Evolutionary conservation across 1,140 invertebrate species (phyloP).

Genomic region (Neomicropteryx cornuta): DNA sequence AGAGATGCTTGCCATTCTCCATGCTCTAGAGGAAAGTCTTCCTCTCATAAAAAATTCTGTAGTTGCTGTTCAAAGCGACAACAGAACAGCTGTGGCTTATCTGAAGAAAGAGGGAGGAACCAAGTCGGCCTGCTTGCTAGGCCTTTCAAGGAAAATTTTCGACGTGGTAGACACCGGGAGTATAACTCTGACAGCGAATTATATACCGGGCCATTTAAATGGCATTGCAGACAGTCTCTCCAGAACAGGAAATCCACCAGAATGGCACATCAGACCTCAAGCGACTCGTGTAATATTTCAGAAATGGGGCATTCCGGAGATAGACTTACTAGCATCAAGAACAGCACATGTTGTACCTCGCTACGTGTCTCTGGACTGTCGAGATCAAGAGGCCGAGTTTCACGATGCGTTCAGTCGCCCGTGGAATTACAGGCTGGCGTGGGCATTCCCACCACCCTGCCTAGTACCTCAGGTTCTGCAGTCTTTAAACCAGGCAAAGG

Average conservation of each 20-base stretch:
- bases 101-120: constrained; percentile 16
- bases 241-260: constrained; percentile 6
- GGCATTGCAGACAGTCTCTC: constrained; percentile 15
- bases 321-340: constrained; percentile 17
- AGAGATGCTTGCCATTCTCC: constrained; percentile 15
- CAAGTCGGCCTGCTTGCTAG: constrained; percentile 8
- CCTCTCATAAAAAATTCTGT: constrained; percentile 4
- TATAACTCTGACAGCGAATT: constrained; percentile 10
- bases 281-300: constrained; percentile 6
- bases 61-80: constrained; percentile 17
- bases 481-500: constrained; percentile 11
- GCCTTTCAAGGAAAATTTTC: constrained; percentile 7
- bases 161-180: neutral
- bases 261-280: constrained; percentile 13
- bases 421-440: constrained; percentile 16
- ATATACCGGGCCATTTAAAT: constrained; percentile 15
- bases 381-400: constrained; percentile 14
- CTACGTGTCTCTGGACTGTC: constrained; percentile 15
- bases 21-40: constrained; percentile 8
- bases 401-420: constrained; percentile 17
- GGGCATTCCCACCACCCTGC: constrained; percentile 17
- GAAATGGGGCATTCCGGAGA: constrained; percentile 14
- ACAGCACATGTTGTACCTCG: constrained; percentile 12
- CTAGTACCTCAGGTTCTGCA: constrained; percentile 16
- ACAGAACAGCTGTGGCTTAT: constrained; percentile 16